Percentiles rank a stretch among this genome's conserved stretches.
These are phyloP conservation scores for Macrotrachela quadricornifera DNA, from an alignment of 1,140 invertebrate species.

Conservation along the genomic window DNA sequence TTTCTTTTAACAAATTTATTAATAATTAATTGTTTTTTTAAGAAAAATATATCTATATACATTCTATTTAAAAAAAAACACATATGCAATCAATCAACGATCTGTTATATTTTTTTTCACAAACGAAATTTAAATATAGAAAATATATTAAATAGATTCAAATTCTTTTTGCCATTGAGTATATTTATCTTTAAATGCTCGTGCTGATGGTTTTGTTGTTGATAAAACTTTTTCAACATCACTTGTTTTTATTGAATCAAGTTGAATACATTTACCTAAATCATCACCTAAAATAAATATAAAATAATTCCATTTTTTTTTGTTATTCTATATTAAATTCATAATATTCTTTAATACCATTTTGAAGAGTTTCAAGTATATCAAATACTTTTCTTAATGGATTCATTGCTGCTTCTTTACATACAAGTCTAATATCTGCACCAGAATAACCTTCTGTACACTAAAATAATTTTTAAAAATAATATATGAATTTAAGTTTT, in stretches of 20 bases:
- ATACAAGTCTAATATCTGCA: slow-evolving; percentile 62
- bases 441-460: slow-evolving; percentile 57
- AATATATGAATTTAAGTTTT: background rate
- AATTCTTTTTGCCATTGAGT: slow-evolving; percentile 33
- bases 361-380: slow-evolving; percentile 29
- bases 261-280: slow-evolving; percentile 11
- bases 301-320: too few species aligned
- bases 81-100: too few species aligned
- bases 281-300: too few species aligned
- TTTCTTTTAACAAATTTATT: too few species aligned
- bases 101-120: too few species aligned
- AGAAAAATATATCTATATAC: too few species aligned
- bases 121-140: too few species aligned
- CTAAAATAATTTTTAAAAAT: slow-evolving; percentile 19
- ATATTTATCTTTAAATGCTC: slow-evolving; percentile 30
- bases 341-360: slow-evolving; percentile 12
- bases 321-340: background rate
- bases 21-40: too few species aligned
- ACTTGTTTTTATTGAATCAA: slow-evolving; percentile 31
- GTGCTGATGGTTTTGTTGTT: slow-evolving; percentile 33
- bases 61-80: too few species aligned
- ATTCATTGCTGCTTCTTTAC: slow-evolving; percentile 54
- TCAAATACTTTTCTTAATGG: slow-evolving; percentile 34
- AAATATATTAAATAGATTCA: slow-evolving; percentile 28
- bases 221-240: slow-evolving; percentile 32